Evolutionary conservation across 2,113 vertebrate genomes (phyloP), one percentile per base, ranked within the genome.

Genomic region (Pseudopipra pipra): DNA sequence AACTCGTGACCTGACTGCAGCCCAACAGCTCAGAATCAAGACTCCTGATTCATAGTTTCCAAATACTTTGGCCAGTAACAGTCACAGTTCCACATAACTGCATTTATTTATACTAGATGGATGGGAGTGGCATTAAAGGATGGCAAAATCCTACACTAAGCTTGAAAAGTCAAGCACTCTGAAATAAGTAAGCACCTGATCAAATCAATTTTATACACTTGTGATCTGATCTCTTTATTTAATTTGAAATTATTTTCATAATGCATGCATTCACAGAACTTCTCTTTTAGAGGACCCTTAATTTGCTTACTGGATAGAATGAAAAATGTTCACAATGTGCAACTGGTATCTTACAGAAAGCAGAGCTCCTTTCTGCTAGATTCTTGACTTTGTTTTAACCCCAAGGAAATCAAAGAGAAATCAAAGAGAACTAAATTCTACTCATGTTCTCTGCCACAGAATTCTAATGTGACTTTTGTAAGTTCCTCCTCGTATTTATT

Each of bases 101-200:
- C 31, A 67, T 67, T 88, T 56, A 66, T 74, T 88, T 73, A 70
- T 24, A 44, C 27, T 11, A 44, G 37, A 80, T 70, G 22, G 41
- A 41, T 27, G 5, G 3, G 6, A 15, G 20, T 63, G 21, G 19
- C 35, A 61, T 49, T 68, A 43, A 14, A 75, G 35, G 58, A 68
- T 35, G 22, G 37, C 51, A 93, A 81, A 85, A 74, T 58, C 12
- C 70, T 52, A 20, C 31, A 59, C 24, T 41, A 56, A 81, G 51
- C 52, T 41, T 91, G 31, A 58, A 22, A 78, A 78, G 23, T 81
- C 77, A 91, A 85, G 61, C n/a, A 78, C 28, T 66, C 59, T 91
- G 65, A 85, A 87, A 74, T n/a, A 7, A 3, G 21, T 13, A 87
- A 85, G 43, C 21, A 7, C 31, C 39, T 46, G 37, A 93, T 54